Conservation (phyloP, 1,140 invertebrate genomes). For the Drosophila subpulchrella region DNA sequence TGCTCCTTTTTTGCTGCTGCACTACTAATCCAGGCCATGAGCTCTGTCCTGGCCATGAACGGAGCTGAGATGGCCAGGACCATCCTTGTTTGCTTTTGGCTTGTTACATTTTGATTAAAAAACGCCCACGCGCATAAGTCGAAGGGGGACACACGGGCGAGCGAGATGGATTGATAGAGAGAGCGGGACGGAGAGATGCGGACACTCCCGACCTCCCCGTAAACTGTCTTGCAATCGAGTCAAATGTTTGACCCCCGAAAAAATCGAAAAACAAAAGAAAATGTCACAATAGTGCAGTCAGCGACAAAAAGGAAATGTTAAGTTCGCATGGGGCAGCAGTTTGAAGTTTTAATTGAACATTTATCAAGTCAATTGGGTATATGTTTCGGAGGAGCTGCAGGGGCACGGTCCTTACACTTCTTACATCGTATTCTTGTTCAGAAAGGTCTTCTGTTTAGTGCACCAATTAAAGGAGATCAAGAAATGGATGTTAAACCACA, state of each 20-base stretch:
- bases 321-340: constrained; percentile 30
- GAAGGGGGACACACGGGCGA: constrained; percentile 27
- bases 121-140: constrained; percentile 78
- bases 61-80: constrained; percentile 13
- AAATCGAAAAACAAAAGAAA: constrained; percentile 48
- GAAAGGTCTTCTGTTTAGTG: background rate
- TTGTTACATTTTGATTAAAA: constrained; percentile 84
- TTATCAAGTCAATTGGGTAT: constrained; percentile 52
- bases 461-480: constrained; percentile 16
- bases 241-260: constrained; percentile 58
- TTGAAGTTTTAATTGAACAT: constrained; percentile 53
- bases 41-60: constrained; percentile 40
- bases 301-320: constrained; percentile 54
- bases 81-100: constrained; percentile 79
- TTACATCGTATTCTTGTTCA: background rate
- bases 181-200: constrained; percentile 19
- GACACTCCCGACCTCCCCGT: constrained; percentile 37
- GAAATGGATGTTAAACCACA: background rate
- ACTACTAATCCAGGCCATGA: constrained; percentile 75
- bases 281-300: constrained; percentile 64
- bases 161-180: constrained; percentile 18
- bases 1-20: constrained; percentile 62
- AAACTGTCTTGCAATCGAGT: constrained; percentile 49
- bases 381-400: constrained; percentile 7
- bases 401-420: background rate